Evolutionary conservation across 2,797 vertebrate species (phyloP), one percentile per base, ranked within the genome.

Genomic region (Setipinna tenuifilis): DNA sequence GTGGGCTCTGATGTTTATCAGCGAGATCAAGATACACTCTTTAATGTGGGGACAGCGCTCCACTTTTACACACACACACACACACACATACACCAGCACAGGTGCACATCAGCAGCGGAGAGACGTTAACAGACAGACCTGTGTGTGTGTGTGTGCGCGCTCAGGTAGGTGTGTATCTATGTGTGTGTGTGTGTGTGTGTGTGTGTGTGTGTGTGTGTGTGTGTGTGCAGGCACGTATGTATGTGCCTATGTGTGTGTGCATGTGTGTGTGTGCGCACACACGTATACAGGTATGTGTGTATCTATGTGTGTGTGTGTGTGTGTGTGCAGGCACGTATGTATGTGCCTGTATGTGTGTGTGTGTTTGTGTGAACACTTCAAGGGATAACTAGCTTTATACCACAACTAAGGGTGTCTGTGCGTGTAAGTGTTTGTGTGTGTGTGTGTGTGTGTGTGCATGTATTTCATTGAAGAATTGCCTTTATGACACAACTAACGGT

Each of bases 321-420:
- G 35, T 41, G 35, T 41, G 35, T 41, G 61, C 2, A 65, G 10
- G 5, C 21, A 41, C 48, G 0, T 65, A 31, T 19, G 19, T 57
- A 25, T 44, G 6, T 5, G 35, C 35, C 35, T 71, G 25, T 16
- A 28, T 71, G 65, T 75, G 68, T 75, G 23, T 68, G 28, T 41
- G 16, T 5, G 16, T 41, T 25, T 35, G 65, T 35, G 28, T 35
- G 28, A n/a, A n/a, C 41, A 35, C 86, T 87, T 71, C 58, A 35
- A 44, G 21, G 10, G 0, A 81, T 84, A 84, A 85, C 85, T 90
- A 87, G 88, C 87, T 88, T 90, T 85, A 84, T 59, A 84, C 83
- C 68, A 88, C 68, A 81, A 84, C 62, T 54, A 54, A 28, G 41
- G 71, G 71, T 78, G 71, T 78, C 31, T 78, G 17, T 78, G 71